phyloP scores from a whole-genome alignment of 2,888 invertebrate species.

The Halictus quadricinctus region DNA sequence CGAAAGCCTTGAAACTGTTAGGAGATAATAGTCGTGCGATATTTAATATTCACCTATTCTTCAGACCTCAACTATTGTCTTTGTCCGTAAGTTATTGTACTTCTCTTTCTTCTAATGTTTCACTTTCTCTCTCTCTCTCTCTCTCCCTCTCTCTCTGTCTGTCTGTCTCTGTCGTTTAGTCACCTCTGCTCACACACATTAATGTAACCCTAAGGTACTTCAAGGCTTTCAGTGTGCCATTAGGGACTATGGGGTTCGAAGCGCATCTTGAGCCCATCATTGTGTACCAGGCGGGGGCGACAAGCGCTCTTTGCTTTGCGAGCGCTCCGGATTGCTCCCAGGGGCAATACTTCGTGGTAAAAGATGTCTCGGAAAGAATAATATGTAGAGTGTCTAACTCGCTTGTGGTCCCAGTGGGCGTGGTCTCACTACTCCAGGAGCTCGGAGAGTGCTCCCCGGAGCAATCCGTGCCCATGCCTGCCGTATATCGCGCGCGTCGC shows the following conservation, averaged over 20 bases:
- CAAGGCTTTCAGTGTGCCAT: conserved; percentile 2
- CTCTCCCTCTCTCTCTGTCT: background rate
- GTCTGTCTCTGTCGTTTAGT: conserved; percentile 1
- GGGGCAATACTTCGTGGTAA: background rate
- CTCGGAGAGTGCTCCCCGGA: background rate
- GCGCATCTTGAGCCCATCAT: background rate
- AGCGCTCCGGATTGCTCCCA: background rate
- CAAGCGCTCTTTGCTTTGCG: background rate
- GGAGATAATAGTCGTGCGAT: conserved; percentile 7
- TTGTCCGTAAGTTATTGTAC: conserved; percentile 14
- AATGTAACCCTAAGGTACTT: background rate
- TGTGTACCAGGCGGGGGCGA: background rate
- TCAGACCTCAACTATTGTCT: background rate
- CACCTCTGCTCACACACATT: conserved; percentile 3
- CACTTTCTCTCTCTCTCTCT: background rate
- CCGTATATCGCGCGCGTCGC: conserved; percentile 16
- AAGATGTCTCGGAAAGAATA: background rate
- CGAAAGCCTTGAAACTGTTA: conserved; percentile 12
- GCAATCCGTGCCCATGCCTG: conserved; percentile 2
- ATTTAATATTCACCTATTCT: background rate
- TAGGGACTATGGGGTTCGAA: background rate
- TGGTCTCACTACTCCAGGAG: background rate
- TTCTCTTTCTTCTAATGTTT: background rate
- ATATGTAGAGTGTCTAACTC: background rate
- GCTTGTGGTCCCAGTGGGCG: background rate